A percentile compares a stretch with the other conserved stretches of the same genome.
Conservation (phyloP, 2,888 invertebrate species). For the Eudemis profundana region DNA sequence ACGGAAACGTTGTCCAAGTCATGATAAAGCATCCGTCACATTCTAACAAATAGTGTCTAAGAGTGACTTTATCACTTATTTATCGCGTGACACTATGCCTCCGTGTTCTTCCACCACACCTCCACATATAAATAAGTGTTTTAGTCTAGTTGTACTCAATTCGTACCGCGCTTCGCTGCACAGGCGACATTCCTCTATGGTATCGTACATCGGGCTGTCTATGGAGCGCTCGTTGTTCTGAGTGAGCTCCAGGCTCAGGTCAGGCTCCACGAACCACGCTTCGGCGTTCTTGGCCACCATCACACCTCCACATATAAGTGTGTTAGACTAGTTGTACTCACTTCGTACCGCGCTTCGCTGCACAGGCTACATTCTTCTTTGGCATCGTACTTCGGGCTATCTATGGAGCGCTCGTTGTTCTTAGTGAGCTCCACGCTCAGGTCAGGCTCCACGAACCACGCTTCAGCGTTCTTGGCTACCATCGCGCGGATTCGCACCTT, state of each 20-base stretch:
- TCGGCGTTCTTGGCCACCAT: too few species aligned
- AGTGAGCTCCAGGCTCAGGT: conserved; percentile 62
- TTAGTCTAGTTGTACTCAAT: conserved; percentile 61
- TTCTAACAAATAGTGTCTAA: too few species aligned
- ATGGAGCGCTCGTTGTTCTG: conserved; percentile 63
- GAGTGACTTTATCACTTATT: too few species aligned
- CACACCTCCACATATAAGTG: too few species aligned
- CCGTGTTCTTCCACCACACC: too few species aligned
- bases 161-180: conserved; percentile 80
- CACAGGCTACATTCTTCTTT: conserved; percentile 63
- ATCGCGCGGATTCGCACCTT: conserved; percentile 73
- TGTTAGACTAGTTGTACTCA: too few species aligned
- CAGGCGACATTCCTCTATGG: conserved; percentile 59
- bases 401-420: conserved; percentile 62
- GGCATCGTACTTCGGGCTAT: conserved; percentile 63
- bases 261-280: conserved; percentile 61
- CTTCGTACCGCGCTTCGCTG: conserved; percentile 79
- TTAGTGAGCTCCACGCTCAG: conserved; percentile 65
- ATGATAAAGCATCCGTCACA: too few species aligned
- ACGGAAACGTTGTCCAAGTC: too few species aligned
- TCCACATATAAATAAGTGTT: too few species aligned
- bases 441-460: conserved; percentile 68
- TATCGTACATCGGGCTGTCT: conserved; percentile 65
- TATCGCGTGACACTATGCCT: too few species aligned
- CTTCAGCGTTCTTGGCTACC: conserved; percentile 75